A percentile compares a stretch with the other conserved stretches of the same genome.
Evolutionary conservation across 2,113 vertebrate genomes (phyloP).

Genomic region (Dermatemys mawii): DNA sequence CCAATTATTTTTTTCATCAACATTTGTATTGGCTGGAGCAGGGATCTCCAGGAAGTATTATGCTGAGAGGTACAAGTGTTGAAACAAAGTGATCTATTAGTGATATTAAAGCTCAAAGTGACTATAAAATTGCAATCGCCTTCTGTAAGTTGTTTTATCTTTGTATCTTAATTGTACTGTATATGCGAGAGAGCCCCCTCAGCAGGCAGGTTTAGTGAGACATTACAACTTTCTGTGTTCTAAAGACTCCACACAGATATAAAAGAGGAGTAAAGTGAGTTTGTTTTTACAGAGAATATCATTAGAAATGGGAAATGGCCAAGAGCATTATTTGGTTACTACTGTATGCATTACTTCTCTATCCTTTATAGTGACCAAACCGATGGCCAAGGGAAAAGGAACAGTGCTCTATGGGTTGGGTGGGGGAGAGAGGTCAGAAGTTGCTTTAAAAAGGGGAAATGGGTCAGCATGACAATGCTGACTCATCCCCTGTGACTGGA

Average conservation of each 20-base stretch:
- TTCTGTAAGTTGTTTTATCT: slow-evolving; percentile 31
- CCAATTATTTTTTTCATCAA: background rate
- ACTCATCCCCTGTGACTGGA: background rate
- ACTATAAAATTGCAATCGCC: background rate
- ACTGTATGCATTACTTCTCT: background rate
- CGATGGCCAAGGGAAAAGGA: background rate
- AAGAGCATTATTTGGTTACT: background rate
- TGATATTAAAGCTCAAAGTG: background rate
- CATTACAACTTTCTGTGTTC: background rate
- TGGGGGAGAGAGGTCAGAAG: background rate
- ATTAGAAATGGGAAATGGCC: background rate
- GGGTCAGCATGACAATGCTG: background rate
- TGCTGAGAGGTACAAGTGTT: background rate
- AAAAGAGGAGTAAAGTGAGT: background rate
- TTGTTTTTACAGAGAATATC: background rate
- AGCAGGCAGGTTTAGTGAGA: slow-evolving; percentile 23
- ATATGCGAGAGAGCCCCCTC: background rate
- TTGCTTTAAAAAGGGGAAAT: background rate
- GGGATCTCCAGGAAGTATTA: background rate
- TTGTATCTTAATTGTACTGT: slow-evolving; percentile 3
- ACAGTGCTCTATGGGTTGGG: background rate
- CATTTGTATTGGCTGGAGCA: background rate
- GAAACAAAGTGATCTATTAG: background rate
- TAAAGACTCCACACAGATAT: slow-evolving; percentile 6
- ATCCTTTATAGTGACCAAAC: background rate